Conservation (phyloP, 2,888 invertebrate species). For the Esperia sulphurella region DNA sequence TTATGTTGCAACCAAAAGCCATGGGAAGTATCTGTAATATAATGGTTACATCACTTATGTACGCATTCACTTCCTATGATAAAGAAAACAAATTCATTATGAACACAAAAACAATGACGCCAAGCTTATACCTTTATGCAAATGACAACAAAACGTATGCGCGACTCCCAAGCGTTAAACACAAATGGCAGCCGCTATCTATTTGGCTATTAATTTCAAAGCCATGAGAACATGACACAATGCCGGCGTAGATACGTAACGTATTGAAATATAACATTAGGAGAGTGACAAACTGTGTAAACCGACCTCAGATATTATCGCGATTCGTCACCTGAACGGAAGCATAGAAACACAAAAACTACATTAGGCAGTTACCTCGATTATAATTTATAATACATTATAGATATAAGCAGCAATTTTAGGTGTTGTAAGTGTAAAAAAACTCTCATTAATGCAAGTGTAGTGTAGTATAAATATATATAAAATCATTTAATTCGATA, state of each 20-base stretch:
- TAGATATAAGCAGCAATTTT: no score
- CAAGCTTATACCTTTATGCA: constrained; percentile 36
- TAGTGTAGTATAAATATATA: no score
- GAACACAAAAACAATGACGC: constrained; percentile 23
- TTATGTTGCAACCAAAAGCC: no score
- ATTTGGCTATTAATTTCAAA: constrained; percentile 45
- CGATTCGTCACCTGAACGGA: constrained; percentile 70
- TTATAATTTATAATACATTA: constrained; percentile 42
- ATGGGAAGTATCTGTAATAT: no score
- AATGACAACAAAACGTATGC: constrained; percentile 41
- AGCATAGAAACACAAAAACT: constrained; percentile 69
- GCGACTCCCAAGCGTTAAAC: constrained; percentile 33
- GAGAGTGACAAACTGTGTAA: constrained; percentile 58
- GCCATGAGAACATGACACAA: constrained; percentile 32
- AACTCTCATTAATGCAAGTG: no score
- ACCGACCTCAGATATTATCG: constrained; percentile 53
- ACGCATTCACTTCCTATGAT: constrained; percentile 29
- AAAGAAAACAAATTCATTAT: constrained; percentile 43
- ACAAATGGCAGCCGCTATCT: constrained; percentile 38
- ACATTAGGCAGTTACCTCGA: constrained; percentile 52
- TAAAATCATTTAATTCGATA: no score
- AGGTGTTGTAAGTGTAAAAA: no score
- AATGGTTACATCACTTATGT: constrained; percentile 20
- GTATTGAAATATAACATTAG: constrained; percentile 30
- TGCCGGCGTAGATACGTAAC: constrained; percentile 24